Conservation (phyloP, 2,113 vertebrate genomes). For the zebrafish (Danio rerio) region GRCz12tu NC_133185.1:26766001-26766500, state of each 20-base stretch:
- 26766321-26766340: neutral
- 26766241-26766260: neutral
- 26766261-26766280: slow-evolving; percentile 31
- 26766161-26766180: slow-evolving; percentile 31
- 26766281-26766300: neutral
- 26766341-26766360: neutral
- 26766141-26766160: slow-evolving; percentile 5
- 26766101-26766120: slow-evolving; percentile 5
- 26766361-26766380: neutral
- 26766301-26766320: neutral
- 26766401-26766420: neutral
- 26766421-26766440: neutral
- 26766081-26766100: neutral
- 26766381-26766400: slow-evolving; percentile 9
- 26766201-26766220: slow-evolving; percentile 4
- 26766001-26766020: no score
- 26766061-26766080: neutral
- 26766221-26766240: slow-evolving; percentile 3
- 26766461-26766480: neutral
- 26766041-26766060: neutral
- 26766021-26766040: neutral
- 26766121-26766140: slow-evolving; percentile 18
- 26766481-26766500: slow-evolving; percentile 19
- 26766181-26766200: slow-evolving; percentile 10
- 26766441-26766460: slow-evolving; percentile 17